Conservation (phyloP, 2,797 vertebrate species). For the Orientallactaga sibirica region DNA sequence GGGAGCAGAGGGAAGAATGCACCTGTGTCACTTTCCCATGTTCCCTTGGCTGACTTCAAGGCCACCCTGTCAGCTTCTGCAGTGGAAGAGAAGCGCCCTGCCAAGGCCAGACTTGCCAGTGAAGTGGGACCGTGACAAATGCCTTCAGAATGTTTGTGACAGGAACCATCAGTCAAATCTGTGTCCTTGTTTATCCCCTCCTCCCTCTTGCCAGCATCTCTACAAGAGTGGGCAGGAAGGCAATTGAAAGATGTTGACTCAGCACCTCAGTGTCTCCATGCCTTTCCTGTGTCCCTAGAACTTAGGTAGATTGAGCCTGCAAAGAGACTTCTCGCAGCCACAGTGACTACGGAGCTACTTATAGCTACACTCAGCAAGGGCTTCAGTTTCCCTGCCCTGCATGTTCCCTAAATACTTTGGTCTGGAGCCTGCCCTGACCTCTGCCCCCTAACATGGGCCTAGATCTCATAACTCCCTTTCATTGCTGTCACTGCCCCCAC, state of each 20-base stretch:
- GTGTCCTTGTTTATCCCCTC: neutral
- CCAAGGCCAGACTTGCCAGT: neutral
- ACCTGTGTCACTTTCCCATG: too few species aligned
- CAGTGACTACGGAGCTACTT: neutral
- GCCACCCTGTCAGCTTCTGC: neutral
- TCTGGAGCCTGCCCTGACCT: neutral
- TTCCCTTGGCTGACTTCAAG: neutral
- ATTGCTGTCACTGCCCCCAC: neutral
- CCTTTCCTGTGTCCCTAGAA: neutral
- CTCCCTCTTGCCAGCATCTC: neutral
- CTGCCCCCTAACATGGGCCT: neutral
- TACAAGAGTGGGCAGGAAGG: neutral
- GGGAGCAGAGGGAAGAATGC: neutral
- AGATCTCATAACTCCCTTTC: neutral
- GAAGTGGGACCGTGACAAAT: constrained; percentile 36
- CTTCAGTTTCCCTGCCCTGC: neutral
- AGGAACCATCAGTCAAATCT: constrained; percentile 53
- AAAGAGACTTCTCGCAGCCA: neutral
- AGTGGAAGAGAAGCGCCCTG: neutral
- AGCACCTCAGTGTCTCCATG: neutral
- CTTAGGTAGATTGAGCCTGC: neutral
- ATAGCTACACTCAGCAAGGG: neutral
- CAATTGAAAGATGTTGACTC: neutral
- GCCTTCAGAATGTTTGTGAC: constrained; percentile 57
- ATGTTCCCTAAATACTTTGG: neutral